Evolutionary conservation across 2,888 invertebrate genomes (phyloP), one percentile per base, ranked within the genome.

Genomic region (Zaprionus obscuricornis): DNA sequence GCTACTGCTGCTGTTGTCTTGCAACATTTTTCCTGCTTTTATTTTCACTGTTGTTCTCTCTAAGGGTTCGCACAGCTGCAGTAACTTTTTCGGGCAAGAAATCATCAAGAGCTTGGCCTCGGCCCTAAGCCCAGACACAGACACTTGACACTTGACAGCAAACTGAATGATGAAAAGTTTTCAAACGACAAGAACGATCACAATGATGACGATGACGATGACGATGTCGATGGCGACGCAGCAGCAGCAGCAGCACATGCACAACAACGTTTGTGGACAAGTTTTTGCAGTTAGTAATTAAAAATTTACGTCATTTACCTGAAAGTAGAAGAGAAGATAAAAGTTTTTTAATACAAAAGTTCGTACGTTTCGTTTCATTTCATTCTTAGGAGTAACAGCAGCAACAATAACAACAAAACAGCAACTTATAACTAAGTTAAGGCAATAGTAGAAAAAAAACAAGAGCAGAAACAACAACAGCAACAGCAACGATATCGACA

Each of bases 281-380:
- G 59, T 78, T 78, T 66, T 73, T 6, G 22, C 66, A 72, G 82
- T 67, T 56, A 57, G 82, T 78, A 78, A 78, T 78, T 79, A 79
- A 79, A 79, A 79, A 79, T 79, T 71, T 82, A 79, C 82, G 78
- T 82, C 82, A 85, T 85, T 78, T 78, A 78, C 85, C 78, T 79
- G 85, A 42, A 83, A 83, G 83, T 64, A 78, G 64, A 83, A 62
- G 51, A 70, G 29, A 60, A 74, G 63, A 65, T 59, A 71, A 67
- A 79, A 79, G 62, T 85, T 79, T 79, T 79, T 79, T 85, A 79
- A 79, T 82, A 85, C 85, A 65, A 79, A 79, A 85, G 64, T 77
- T 79, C n/a, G n/a, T n/a, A n/a, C n/a, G n/a, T n/a, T n/a, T n/a
- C n/a, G n/a, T n/a, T n/a, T n/a, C n/a, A n/a, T n/a, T n/a, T n/a